phyloP scores from a whole-genome alignment of 2,888 invertebrate genomes.

The Hemaris fuciformis region DNA sequence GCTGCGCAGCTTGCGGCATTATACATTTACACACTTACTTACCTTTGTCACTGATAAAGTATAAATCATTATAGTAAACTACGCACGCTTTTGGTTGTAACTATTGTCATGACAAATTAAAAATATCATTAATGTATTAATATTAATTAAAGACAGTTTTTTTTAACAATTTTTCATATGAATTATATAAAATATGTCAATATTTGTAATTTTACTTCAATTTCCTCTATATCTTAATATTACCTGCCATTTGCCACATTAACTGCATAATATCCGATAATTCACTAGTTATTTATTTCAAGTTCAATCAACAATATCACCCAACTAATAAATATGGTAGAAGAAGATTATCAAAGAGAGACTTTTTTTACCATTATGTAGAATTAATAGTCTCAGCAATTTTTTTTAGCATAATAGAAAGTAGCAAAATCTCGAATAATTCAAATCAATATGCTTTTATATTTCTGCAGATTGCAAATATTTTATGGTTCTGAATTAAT shows the following conservation, averaged over 20 bases:
- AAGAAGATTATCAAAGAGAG: no score
- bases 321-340: no score
- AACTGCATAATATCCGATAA: background rate
- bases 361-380: no score
- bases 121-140: conserved; percentile 58
- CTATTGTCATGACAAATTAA: conserved; percentile 58
- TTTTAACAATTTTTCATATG: conserved; percentile 73
- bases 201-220: conserved; percentile 10
- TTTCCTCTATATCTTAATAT: background rate
- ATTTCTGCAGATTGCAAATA: no score
- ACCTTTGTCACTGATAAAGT: background rate
- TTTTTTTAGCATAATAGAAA: no score
- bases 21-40: conserved; percentile 4
- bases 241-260: background rate
- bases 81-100: conserved; percentile 50
- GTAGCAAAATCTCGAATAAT: no score
- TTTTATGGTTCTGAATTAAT: no score
- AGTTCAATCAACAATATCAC: no score
- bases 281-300: no score
- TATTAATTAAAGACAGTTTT: conserved; percentile 73
- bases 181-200: conserved; percentile 73
- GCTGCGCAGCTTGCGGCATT: background rate
- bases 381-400: no score
- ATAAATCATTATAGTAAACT: conserved; percentile 18
- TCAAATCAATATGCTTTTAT: no score